Evolutionary conservation across 2,113 vertebrate species (phyloP).

Genomic region (Speoplatyrhinus poulsoni): DNA sequence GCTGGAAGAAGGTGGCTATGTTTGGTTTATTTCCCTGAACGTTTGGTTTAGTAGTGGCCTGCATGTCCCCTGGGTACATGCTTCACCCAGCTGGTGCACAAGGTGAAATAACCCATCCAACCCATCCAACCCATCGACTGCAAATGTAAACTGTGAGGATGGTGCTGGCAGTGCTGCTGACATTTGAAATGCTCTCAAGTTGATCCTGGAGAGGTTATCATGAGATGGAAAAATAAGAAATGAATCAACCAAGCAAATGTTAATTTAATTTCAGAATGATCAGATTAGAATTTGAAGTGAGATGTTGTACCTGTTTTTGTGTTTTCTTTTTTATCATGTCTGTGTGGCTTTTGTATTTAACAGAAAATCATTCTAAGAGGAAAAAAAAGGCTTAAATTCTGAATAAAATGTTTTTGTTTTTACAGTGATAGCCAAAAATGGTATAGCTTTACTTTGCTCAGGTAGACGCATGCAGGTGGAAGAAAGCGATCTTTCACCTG

Average conservation of each 20-base stretch:
- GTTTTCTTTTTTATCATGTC: conserved; percentile 21
- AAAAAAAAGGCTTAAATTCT: conserved; percentile 26
- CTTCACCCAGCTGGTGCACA: conserved; percentile 12
- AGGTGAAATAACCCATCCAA: conserved; percentile 16
- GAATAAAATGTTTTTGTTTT: conserved; percentile 24
- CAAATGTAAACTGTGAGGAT: conserved; percentile 24
- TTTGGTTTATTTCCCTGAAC: conserved; percentile 5
- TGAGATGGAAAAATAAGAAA: conserved; percentile 9
- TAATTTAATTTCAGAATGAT: conserved; percentile 28
- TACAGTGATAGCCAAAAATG: conserved; percentile 7
- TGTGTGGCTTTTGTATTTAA: conserved; percentile 52
- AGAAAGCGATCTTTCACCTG: not conserved
- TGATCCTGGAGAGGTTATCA: conserved; percentile 6
- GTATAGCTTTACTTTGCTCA: not conserved
- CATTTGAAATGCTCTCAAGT: conserved; percentile 15
- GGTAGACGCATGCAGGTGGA: not conserved
- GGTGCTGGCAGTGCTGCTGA: not conserved
- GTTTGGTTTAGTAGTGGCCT: not conserved
- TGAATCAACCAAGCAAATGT: conserved; percentile 32
- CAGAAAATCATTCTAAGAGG: conserved; percentile 30
- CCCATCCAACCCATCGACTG: conserved; percentile 31
- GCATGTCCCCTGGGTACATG: not conserved
- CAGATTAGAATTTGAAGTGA: conserved; percentile 34
- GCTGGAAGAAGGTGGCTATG: conserved; percentile 15
- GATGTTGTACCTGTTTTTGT: conserved; percentile 10